Evolutionary conservation across 2,888 invertebrate genomes (phyloP).

Genomic region (Choreutis nemorana): DNA sequence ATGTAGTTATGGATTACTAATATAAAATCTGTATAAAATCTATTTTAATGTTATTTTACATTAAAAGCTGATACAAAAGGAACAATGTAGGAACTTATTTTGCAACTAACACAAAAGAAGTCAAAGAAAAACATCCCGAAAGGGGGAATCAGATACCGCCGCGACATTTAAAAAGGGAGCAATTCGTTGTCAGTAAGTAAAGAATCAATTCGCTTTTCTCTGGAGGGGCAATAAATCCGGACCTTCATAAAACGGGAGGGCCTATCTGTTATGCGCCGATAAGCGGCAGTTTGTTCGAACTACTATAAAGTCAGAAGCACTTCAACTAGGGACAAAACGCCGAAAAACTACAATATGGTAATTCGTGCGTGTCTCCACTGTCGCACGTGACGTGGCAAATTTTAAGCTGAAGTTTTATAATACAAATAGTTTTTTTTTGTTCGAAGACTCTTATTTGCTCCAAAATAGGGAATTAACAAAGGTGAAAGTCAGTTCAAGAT

Average conservation of each 20-base stretch:
- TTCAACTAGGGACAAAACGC: constrained; percentile 19
- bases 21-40: too few relatives aligned
- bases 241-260: constrained; percentile 4
- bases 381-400: constrained; percentile 8
- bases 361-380: constrained; percentile 20
- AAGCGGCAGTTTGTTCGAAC: constrained; percentile 27
- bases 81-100: too few relatives aligned
- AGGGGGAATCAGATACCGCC: constrained; percentile 5
- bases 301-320: constrained; percentile 16
- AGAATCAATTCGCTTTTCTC: constrained; percentile 6
- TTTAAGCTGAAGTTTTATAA: background rate
- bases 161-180: constrained; percentile 1
- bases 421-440: background rate
- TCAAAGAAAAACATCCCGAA: too few relatives aligned
- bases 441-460: too few relatives aligned
- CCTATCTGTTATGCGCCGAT: constrained; percentile 19
- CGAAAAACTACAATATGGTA: constrained; percentile 39
- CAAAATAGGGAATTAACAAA: too few relatives aligned
- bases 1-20: too few relatives aligned
- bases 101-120: too few relatives aligned
- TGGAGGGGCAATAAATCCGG: constrained; percentile 5
- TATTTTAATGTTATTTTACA: too few relatives aligned
- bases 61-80: too few relatives aligned
- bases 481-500: too few relatives aligned
- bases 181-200: constrained; percentile 1